Conservation (phyloP, 23 tunicate species). For the Ascidia mentula region DNA sequence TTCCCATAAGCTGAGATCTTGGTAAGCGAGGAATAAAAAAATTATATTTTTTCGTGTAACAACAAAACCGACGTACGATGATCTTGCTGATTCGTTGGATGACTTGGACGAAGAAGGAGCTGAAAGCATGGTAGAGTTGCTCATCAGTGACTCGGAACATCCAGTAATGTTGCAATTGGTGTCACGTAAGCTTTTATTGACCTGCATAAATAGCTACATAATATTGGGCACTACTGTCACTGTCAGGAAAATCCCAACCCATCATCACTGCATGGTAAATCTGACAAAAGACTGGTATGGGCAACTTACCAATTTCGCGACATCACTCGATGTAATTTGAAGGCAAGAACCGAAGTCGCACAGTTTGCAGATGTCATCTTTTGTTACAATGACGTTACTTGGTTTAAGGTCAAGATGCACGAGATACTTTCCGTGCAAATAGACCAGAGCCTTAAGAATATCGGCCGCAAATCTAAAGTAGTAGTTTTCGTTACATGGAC, state of each 20-base stretch:
- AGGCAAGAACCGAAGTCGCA: conserved; percentile 91
- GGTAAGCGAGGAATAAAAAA: neutral
- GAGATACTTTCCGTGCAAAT: conserved; percentile 44
- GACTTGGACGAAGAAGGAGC: conserved; percentile 12
- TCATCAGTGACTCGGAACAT: conserved; percentile 10
- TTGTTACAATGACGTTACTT: conserved; percentile 71
- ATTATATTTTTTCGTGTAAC: neutral
- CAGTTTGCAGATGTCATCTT: conserved; percentile 55
- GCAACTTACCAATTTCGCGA: neutral
- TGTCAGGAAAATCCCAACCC: neutral
- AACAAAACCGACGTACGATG: neutral
- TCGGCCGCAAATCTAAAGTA: conserved; percentile 42
- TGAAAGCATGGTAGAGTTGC: conserved; percentile 3
- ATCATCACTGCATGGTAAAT: too few relatives aligned
- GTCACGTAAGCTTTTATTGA: neutral
- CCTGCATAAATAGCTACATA: neutral
- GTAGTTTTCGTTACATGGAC: too few relatives aligned
- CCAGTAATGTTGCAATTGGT: neutral
- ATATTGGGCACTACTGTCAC: neutral
- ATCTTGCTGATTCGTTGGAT: conserved; percentile 10
- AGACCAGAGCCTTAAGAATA: conserved; percentile 49
- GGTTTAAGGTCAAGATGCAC: conserved; percentile 89
- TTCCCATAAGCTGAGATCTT: conserved; percentile 74
- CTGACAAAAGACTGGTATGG: neutral
- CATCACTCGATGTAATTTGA: neutral